Evolutionary conservation across 2,888 invertebrate genomes (phyloP).

Genomic region (Hylaea fasciaria): DNA sequence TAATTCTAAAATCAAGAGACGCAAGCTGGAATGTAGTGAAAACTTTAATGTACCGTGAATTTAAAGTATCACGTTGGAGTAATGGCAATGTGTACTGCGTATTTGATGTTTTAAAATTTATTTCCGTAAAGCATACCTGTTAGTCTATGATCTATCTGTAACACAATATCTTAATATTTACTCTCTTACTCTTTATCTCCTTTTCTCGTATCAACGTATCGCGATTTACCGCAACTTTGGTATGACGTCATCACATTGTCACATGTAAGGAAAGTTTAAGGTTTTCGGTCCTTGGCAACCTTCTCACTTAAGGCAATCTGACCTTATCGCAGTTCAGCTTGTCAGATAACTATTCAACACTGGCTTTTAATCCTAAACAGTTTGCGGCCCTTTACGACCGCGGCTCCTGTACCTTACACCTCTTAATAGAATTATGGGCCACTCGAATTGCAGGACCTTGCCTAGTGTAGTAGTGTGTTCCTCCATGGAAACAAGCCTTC

Average conservation of each 20-base stretch:
- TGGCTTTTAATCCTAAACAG: constrained; percentile 33
- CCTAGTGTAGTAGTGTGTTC: constrained; percentile 1
- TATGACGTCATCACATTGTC: neutral
- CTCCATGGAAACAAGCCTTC: neutral
- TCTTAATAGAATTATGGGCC: constrained; percentile 41
- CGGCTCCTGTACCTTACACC: constrained; percentile 25
- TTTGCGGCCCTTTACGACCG: constrained; percentile 23
- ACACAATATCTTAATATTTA: too few relatives aligned
- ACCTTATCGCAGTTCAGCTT: constrained; percentile 4
- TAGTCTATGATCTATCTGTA: too few relatives aligned
- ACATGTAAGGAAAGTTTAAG: neutral
- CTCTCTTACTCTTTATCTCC: too few relatives aligned
- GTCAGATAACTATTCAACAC: constrained; percentile 1
- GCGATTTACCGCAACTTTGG: neutral
- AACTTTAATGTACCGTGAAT: too few relatives aligned
- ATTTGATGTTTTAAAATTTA: too few relatives aligned
- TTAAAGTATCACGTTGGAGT: too few relatives aligned
- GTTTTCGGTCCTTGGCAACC: neutral
- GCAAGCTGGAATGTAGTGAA: too few relatives aligned
- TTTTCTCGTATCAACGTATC: too few relatives aligned
- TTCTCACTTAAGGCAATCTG: neutral
- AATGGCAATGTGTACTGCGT: too few relatives aligned
- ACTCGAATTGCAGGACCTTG: constrained; percentile 19
- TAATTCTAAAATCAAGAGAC: too few relatives aligned
- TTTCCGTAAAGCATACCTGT: too few relatives aligned